A percentile compares a stretch with the other conserved stretches of the same genome.
These are phyloP conservation scores for Nycticebus coucang DNA, from an alignment of 2,113 vertebrate genomes.

Conservation along the genomic window DNA sequence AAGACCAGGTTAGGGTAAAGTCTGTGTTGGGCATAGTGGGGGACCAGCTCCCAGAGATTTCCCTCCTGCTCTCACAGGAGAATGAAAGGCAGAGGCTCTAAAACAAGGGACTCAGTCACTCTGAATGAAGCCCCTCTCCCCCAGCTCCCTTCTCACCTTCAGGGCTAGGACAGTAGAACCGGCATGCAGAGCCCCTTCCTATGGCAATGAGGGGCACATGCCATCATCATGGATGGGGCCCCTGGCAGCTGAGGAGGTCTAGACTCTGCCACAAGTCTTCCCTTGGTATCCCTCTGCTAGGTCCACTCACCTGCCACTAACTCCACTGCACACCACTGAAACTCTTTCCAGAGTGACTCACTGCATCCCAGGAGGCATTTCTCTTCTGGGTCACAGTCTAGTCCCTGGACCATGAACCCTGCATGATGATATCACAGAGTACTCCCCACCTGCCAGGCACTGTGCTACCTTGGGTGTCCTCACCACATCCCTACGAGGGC, in stretches of 20 bases:
- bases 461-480: neutral
- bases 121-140: neutral
- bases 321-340: neutral
- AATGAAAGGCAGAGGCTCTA: neutral
- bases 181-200: neutral
- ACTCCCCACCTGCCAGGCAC: neutral
- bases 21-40: neutral
- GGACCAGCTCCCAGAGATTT: neutral
- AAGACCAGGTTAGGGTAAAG: neutral
- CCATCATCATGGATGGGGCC: neutral
- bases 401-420: neutral
- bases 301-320: fast-evolving
- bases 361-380: neutral
- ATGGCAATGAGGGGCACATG: neutral
- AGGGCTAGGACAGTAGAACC: neutral
- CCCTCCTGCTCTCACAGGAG: neutral
- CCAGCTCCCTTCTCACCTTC: neutral
- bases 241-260: neutral
- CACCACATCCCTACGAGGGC: fast-evolving
- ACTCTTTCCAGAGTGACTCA: neutral
- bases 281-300: no score
- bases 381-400: neutral
- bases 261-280: neutral
- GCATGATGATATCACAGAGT: neutral
- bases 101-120: neutral